Base-by-base conservation (phyloP, 2,888 invertebrate genomes). In the Drosophila paucipuncta region DNA sequence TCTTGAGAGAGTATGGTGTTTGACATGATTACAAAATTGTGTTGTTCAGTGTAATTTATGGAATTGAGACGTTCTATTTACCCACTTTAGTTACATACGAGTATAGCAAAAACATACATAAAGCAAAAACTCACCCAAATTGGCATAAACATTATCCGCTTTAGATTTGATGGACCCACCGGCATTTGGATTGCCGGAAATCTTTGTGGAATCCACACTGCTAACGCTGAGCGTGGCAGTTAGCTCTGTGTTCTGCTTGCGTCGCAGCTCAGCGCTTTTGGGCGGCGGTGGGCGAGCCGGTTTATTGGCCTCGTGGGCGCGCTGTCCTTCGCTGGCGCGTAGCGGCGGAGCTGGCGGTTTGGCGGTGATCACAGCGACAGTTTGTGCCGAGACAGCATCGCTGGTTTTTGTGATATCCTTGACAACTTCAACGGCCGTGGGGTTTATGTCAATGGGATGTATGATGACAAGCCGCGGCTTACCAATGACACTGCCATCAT, bases 381-480 rank as follows among this genome's bases (percentile, higher is more conserved):
- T 92, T 71, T 92, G 92, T 0, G 92, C 85, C 4, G 90, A 73
- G 31, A 93, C 93, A 18, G 90, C 50, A 65, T 92, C 93, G 71
- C 68, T 92, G 28, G 93, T 92, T 83, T 92, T 93, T 41, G 94
- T 94, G 63, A 95, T 94, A 78, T 95, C 95, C 91, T 95, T 95
- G 74, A 97, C 95, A 43, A 97, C 97, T 91, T 97, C 97, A 2
- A 97, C 97, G 73, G 95, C 96, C 13, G 96, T 95, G 37, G 97
- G 96, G 92, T 97, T 97, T 71, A 97, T 94, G 90, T 98, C 97
- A 83, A 97, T 94, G 18, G 98, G 98, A 94, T 98, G 98, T 75
- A 98, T 97, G 82, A 98, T 98, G 72, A 97, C 97, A 31, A 97
- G 94, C 22, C 97, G 95, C 4, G 96, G 96, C 89, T 96, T 97